Evolutionary conservation across 2,113 vertebrate species (phyloP).

Genomic region (Piliocolobus tephrosceles): DNA sequence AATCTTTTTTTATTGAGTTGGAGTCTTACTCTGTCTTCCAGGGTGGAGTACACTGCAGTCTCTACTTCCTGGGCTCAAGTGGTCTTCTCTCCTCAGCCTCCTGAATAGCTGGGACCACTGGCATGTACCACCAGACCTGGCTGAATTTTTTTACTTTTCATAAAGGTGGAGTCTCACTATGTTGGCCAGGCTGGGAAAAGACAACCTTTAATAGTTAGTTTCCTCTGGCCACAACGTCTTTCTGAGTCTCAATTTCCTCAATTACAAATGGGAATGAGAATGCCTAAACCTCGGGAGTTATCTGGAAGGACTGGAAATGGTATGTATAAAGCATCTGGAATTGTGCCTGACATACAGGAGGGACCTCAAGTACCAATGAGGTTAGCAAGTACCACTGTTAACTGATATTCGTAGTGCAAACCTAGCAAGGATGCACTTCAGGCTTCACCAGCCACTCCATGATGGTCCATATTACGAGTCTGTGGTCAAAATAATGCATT

Average conservation of each 20-base stretch:
- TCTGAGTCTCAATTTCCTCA: neutral
- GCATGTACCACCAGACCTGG: too few relatives aligned
- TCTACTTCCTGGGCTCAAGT: too few relatives aligned
- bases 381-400: neutral
- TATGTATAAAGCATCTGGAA: neutral
- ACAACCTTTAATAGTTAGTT: neutral
- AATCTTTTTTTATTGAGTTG: too few relatives aligned
- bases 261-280: neutral
- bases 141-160: too few relatives aligned
- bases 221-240: neutral
- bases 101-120: too few relatives aligned
- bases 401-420: accelerated
- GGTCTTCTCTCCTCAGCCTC: too few relatives aligned
- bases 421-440: neutral
- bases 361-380: neutral
- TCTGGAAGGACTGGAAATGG: neutral
- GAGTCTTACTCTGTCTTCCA: too few relatives aligned
- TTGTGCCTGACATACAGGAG: accelerated
- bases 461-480: neutral
- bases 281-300: neutral
- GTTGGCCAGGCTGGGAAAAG: neutral
- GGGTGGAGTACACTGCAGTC: too few relatives aligned
- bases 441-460: neutral
- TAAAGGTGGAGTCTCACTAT: too few relatives aligned
- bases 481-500: slow-evolving; percentile 44